Base-by-base conservation (phyloP, 2,113 vertebrate species). In the Numenius arquata region DNA sequence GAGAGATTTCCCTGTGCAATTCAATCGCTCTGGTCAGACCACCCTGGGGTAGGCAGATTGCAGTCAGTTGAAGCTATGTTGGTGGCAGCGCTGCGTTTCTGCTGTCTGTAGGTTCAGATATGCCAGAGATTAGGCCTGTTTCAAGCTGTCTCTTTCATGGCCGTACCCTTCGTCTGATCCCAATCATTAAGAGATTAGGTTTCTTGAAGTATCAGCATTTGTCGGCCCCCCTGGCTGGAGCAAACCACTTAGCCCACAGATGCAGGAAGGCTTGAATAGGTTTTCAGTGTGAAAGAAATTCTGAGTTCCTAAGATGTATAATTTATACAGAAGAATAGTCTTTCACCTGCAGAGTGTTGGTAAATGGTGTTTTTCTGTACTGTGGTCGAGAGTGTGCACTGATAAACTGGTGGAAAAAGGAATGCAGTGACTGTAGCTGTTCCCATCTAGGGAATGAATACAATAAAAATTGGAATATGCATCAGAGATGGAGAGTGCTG, bases 161-260 rank as follows among this genome's bases (percentile, higher is more conserved):
- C 68, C 53, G 3, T 95, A 56, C 76, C 89, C 89, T 94, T 95
- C 19, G 7, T 86, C 96, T 97, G 96, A 98, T 96, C 96, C 74
- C 38, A 85, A 73, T 97, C 97, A 98, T 98, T 98, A 98, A 97
- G 91, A 97, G 97, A 98, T 98, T 97, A 97, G 52, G 55, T 98
- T 98, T 97, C 97, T 96, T 97, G 96, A 98, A 98, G 97, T 96
- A 96, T 85, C 96, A 95, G 96, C 89, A 72, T 97, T 97, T 94
- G 63, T 91, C 1, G 4, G 19, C 45, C 75, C 80, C 77, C 84
- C 43, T 38, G 61, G 76, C 76, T 97, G 81, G 85, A 95, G 82
- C 62, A 96, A 95, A 93, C 85, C 92, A 38, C 59, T 84, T 78
- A 92, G 67, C 21, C 91, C 68, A 62, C 94, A 78, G 88, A 94